Base-by-base conservation (phyloP, 2,113 vertebrate species). In the Cheilinus undulatus region DNA sequence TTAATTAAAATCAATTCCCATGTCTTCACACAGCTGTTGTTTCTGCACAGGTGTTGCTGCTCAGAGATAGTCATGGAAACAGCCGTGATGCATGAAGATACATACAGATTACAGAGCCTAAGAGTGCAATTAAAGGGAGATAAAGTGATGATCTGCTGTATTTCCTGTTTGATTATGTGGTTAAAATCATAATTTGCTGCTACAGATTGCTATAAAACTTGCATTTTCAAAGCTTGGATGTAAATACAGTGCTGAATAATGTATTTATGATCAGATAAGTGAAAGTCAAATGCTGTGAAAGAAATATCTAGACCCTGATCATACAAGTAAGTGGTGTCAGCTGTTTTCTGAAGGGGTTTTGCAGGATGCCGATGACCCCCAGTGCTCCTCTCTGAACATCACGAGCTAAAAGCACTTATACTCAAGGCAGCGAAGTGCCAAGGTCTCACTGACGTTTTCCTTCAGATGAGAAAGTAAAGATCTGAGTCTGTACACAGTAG, bases 1-100 rank as follows among this genome's bases (percentile, higher is more conserved):
- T 76, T 57, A 58, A 70, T 78, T 78, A 45, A 67, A 86, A 86
- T 84, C 75, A 60, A 76, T 89, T 56, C 17, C 46, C 49, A 13
- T 76, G 78, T 78, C 50, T 34, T 78, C 62, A 59, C 20, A 32
- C 62, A 52, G 53, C 50, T 62, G 57, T 43, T 65, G 34, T 43
- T 48, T 70, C 53, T 51, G 50, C 32, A 75, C 40, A 42, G 40
- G 30, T 13, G 20, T 42, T 19, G 45, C 17, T 40, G 19, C 27
- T 32, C 13, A 52, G 28, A 52, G 46, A 70, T 19, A 30, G 13
- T 30, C 49, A 12, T 9, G 4, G 26, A 45, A 53, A 45, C 36
- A 30, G 38, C 11, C 6, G 46, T 13, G 3, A 60, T 22, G 8
- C 28, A 38, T 7, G 22, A 26, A 22, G 26, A 56, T 51, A 43